phyloP scores from a whole-genome alignment of 2,113 vertebrate genomes.

The Crypturellus undulatus region DNA sequence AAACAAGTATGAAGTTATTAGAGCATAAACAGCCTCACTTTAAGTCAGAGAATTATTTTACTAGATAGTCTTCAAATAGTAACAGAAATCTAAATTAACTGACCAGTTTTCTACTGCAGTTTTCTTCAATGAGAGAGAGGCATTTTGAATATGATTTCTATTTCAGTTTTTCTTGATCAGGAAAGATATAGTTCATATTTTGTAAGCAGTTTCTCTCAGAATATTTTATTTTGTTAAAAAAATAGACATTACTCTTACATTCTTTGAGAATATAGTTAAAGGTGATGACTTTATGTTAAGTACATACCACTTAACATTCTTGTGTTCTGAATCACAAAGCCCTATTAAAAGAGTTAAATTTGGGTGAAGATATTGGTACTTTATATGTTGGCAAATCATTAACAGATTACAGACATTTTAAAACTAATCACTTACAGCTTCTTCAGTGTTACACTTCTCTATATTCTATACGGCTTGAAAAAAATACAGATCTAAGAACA shows the following conservation, averaged over 20 bases:
- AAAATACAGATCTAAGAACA: not conserved
- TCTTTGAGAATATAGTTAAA: not conserved
- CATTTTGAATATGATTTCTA: not conserved
- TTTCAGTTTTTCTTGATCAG: constrained; percentile 1
- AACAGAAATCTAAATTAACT: not conserved
- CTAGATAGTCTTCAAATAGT: not conserved
- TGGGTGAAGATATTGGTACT: not conserved
- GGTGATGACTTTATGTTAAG: not conserved
- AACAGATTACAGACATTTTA: not conserved
- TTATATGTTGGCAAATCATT: not conserved
- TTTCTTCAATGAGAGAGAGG: not conserved
- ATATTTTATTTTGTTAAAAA: not conserved
- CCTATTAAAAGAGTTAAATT: not conserved
- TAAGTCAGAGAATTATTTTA: not conserved
- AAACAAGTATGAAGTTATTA: not conserved
- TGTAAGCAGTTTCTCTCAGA: not conserved
- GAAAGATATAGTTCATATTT: not conserved
- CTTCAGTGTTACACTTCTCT: not conserved
- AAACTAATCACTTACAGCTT: not conserved
- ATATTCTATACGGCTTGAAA: not conserved
- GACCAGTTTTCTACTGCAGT: not conserved
- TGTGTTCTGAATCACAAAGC: not conserved
- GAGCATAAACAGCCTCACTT: not conserved
- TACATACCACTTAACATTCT: not conserved
- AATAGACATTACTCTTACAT: not conserved